Base-by-base conservation (phyloP, 1,140 invertebrate genomes). In the Aethina tumida region DNA sequence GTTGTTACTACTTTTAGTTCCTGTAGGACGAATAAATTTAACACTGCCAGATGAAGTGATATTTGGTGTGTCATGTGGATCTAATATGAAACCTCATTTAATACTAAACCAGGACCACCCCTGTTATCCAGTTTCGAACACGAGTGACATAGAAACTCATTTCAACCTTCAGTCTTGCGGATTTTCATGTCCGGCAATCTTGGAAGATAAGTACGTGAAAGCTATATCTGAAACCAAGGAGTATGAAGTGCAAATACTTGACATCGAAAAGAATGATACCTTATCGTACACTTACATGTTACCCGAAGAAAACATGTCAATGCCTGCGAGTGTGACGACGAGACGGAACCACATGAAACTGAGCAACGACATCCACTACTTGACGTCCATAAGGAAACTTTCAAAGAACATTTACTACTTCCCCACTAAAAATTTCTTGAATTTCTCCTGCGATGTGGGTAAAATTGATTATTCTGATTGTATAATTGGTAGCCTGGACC, bases 11-110 rank as follows among this genome's bases (percentile, higher is more conserved):
- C 64, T 84, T 6, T 59, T 76, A 9, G 78, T 84, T 4, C 81
- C 81, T 2, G 71, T 80, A 2, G 81, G 79, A n/a, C 67, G 80
- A 42, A 66, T 80, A 35, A 77, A 67, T 1, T 58, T 81, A 5
- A 67, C 69, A 5, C 78, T 73, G 48, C 79, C 80, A 5, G 59
- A 72, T 2, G 58, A 64, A 8, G 63, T 75, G n/a, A 67, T 76
- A 26, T 63, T 82, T 38, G 60, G 73, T 14, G 48, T 74, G 1
- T 61, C 62, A 4, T 79, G 76, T 48, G 43, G 33, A 16, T 50
- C 58, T 25, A 60, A 58, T 17, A 50, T 53, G 14, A 47, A 55
- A 6, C 42, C 74, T 17, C 47, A 62, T 13, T 59, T 73, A 9
- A 61, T 64, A 4, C 63, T 75, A 41, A 66, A 64, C 33, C 62